Conservation (phyloP, 53 echinoderm and acorn worm species). For the Holothuria scabra region DNA sequence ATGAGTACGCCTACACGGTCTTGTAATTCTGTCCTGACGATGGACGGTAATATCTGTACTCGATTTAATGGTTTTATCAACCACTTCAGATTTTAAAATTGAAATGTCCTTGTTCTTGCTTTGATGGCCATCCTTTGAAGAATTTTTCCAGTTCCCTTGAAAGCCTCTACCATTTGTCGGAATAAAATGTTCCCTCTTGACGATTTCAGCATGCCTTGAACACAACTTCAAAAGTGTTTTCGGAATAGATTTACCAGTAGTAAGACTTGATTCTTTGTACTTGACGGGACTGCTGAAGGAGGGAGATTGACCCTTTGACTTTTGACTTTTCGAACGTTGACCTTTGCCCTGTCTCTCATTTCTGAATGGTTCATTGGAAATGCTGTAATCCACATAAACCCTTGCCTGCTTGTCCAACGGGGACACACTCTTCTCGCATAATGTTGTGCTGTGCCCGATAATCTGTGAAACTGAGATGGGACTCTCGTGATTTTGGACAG, state of each 20-base stretch:
- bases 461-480: constrained; percentile 14
- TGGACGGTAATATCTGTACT: too few relatives aligned
- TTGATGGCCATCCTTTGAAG: too few relatives aligned
- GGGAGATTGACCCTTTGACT: neutral
- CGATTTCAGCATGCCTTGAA: constrained; percentile 1
- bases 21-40: too few relatives aligned
- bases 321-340: constrained; percentile 1
- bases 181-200: neutral
- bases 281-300: neutral
- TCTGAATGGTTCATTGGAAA: too few relatives aligned
- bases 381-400: neutral
- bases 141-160: neutral
- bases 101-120: too few relatives aligned
- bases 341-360: neutral
- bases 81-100: too few relatives aligned
- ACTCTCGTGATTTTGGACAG: neutral
- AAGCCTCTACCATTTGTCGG: neutral
- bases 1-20: too few relatives aligned
- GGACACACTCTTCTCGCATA: neutral
- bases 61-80: too few relatives aligned
- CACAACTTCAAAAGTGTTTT: constrained; percentile 1
- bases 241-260: neutral
- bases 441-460: neutral
- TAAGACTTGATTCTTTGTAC: neutral
- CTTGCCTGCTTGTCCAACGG: neutral